Percentiles rank a stretch among this genome's conserved stretches.
These are phyloP conservation scores for Drosophila eohydei DNA, from an alignment of 2,888 invertebrate species.

Conservation along the genomic window DNA sequence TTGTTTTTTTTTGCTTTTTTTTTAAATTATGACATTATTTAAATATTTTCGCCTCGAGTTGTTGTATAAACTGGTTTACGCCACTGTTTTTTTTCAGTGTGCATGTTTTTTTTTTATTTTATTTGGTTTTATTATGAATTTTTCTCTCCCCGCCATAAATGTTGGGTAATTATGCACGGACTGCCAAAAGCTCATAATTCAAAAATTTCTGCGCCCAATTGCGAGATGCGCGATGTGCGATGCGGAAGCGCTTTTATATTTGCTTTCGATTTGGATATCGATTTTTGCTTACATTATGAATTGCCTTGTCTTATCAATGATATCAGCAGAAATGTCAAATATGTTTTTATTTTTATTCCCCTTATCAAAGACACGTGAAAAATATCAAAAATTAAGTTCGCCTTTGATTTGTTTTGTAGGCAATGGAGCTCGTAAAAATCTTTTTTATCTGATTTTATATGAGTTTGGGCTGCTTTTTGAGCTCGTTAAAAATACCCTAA, in stretches of 20 bases:
- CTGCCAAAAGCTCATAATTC: conserved; percentile 70
- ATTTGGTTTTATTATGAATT: conserved; percentile 30
- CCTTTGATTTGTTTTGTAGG: conserved; percentile 32
- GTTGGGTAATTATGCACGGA: conserved; percentile 67
- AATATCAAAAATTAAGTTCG: conserved; percentile 23
- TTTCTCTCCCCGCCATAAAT: conserved; percentile 38
- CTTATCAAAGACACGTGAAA: conserved; percentile 32
- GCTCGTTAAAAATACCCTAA: conserved; percentile 61
- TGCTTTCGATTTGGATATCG: conserved; percentile 29
- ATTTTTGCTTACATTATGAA: conserved; percentile 33
- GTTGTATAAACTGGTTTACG: conserved; percentile 72
- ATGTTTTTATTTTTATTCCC: not conserved
- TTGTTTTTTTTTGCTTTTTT: conserved; percentile 13
- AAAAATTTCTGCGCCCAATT: conserved; percentile 73
- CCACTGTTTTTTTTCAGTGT: conserved; percentile 46
- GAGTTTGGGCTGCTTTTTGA: conserved; percentile 51
- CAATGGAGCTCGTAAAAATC: conserved; percentile 51
- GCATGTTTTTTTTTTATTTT: conserved; percentile 18
- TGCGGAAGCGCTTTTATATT: conserved; percentile 72
- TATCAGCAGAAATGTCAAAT: conserved; percentile 2
- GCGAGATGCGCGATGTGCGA: conserved; percentile 63
- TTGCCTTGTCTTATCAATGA: conserved; percentile 60
- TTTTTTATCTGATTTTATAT: conserved; percentile 57
- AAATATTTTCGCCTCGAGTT: conserved; percentile 75
- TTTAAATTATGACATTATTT: conserved; percentile 80